Base-by-base conservation (phyloP, 2,888 invertebrate species). In the Cataglyphis albicans region DNA sequence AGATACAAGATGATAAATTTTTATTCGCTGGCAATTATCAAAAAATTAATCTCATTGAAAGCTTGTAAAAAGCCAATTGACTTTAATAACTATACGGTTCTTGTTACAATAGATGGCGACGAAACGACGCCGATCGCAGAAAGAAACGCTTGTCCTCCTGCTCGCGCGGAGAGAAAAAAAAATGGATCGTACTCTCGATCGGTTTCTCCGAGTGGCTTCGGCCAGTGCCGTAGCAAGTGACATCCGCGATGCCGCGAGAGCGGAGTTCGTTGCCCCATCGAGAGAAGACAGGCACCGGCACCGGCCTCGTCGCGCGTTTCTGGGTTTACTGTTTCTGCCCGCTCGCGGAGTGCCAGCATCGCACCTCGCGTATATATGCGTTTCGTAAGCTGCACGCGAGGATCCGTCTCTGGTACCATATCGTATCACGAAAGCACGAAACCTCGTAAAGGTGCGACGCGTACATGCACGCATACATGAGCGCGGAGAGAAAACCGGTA, bases 231-330 rank as follows among this genome's bases (percentile, higher is more conserved):
- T 80, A 82, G 81, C 75, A 78, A 85, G 82, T 85, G 86, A 85
- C 81, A 86, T 82, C 82, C 74, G 75, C 72, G 81, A 74, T 83
- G 78, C 80, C 74, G 73, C 83, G 82, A 86, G 87, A 83, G 78
- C 48, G 86, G 92, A 92, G 93, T 93, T 93, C 93, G 90, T 92
- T 93, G 93, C 90, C 91, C 92, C 81, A 90, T 89, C 21, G 86
- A 91, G 92, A 91, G 91, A 92, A 91, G 91, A 92, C 89, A 84
- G 85, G 87, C 90, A 84, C 32, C 32, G 32, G 32, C 85, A 84
- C 78, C 78, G 87, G 86, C 88, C 86, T 84, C 87, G 82, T 73
- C 84, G 89, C 88, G 90, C 88, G 90, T 92, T 92, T 92, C 92
- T 93, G 90, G 91, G 91, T 91, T 90, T 90, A 90, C 90, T 89